Evolutionary conservation across 2,797 vertebrate genomes (phyloP).

Genomic region (Sarcoramphus papa): DNA sequence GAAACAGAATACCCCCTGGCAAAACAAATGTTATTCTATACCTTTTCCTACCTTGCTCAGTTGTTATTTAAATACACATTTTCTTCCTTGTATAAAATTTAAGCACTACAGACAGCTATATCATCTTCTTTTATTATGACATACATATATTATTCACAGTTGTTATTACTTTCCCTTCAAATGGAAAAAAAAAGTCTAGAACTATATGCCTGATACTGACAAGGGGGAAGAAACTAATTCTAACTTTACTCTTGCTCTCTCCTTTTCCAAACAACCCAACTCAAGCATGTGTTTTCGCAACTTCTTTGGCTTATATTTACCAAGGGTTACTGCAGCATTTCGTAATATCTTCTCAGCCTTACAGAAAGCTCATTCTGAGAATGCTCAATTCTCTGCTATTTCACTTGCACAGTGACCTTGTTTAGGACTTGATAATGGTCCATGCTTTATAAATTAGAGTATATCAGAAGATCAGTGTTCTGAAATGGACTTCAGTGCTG

Average conservation of each 20-base stretch:
- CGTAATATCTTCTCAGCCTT: not conserved
- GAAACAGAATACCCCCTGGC: not conserved
- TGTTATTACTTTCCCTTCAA: not conserved
- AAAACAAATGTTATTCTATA: not conserved
- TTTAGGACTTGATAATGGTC: not conserved
- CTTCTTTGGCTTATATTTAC: not conserved
- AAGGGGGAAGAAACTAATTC: not conserved
- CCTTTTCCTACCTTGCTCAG: not conserved
- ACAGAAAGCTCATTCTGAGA: not conserved
- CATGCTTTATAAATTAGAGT: not conserved
- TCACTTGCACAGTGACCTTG: not conserved
- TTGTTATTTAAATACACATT: not conserved
- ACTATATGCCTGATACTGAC: not conserved
- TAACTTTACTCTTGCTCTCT: not conserved
- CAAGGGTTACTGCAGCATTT: not conserved
- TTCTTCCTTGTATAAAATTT: not conserved
- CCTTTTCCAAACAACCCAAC: not conserved
- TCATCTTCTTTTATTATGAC: not conserved
- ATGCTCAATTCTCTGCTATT: not conserved
- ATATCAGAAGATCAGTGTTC: not conserved
- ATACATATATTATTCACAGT: not conserved
- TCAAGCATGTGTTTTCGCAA: not conserved
- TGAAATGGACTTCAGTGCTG: not conserved
- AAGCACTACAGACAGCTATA: not conserved
- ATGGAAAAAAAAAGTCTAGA: not conserved